These are phyloP conservation scores for Melanotaenia maccullochi DNA, from an alignment of 2,797 vertebrate genomes.

Conservation along the genomic window DNA sequence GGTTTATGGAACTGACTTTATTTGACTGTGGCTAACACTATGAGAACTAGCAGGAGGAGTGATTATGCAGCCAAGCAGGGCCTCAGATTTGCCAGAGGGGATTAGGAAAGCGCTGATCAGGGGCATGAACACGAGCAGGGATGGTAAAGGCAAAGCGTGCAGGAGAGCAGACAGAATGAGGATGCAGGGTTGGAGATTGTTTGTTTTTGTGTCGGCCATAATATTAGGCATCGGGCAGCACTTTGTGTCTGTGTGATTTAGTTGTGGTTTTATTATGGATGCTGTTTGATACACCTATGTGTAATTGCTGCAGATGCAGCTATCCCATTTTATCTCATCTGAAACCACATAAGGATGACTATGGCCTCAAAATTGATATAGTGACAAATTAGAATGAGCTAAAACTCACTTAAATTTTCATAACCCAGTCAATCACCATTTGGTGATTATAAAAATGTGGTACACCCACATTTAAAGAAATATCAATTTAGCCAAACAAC, in stretches of 20 bases:
- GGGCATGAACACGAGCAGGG: slow-evolving; percentile 26
- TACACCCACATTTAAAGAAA: slow-evolving; percentile 13
- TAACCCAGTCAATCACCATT: not conserved
- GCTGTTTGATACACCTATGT: slow-evolving; percentile 6
- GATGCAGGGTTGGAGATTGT: slow-evolving; percentile 33
- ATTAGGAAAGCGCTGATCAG: slow-evolving; percentile 36
- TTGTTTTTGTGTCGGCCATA: slow-evolving; percentile 15
- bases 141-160: slow-evolving; percentile 47
- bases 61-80: slow-evolving; percentile 37
- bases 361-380: not conserved
- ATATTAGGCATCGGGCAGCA: slow-evolving; percentile 24
- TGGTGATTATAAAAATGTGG: not conserved
- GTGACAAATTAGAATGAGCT: not conserved
- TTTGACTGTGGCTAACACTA: slow-evolving; percentile 9
- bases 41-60: slow-evolving; percentile 19
- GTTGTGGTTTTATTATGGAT: slow-evolving; percentile 17
- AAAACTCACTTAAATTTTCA: not conserved
- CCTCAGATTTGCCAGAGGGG: slow-evolving; percentile 34
- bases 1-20: slow-evolving; percentile 10
- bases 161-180: slow-evolving; percentile 25
- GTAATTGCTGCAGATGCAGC: not conserved
- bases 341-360: not conserved
- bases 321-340: not conserved
- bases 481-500: slow-evolving; percentile 18
- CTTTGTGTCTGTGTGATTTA: slow-evolving; percentile 14